These are phyloP conservation scores for Zaprionus nigranus DNA, from an alignment of 1,140 invertebrate species.

Conservation along the genomic window DNA sequence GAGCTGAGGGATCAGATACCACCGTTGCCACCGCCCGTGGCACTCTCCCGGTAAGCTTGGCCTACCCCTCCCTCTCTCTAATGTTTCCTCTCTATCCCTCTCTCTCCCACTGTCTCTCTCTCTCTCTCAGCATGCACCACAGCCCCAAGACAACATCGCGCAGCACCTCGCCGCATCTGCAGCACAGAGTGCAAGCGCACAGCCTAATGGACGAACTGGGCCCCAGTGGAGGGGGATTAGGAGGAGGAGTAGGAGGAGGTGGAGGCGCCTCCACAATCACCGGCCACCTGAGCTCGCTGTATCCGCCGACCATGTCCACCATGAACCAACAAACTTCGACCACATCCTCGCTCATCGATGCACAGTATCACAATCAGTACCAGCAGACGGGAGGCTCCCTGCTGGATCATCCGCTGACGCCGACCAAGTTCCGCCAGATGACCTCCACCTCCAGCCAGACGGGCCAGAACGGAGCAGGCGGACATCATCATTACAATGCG, in stretches of 20 bases:
- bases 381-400: conserved; percentile 81
- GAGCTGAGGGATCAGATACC: conserved; percentile 88
- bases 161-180: conserved; percentile 82
- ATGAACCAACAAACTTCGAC: conserved; percentile 83
- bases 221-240: conserved; percentile 16
- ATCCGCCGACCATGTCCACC: conserved; percentile 81
- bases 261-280: conserved; percentile 73
- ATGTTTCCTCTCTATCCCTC: background rate
- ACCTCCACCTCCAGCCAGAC: conserved; percentile 78
- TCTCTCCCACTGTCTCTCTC: background rate
- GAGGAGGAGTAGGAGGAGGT: conserved; percentile 37
- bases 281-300: conserved; percentile 75
- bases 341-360: conserved; percentile 79
- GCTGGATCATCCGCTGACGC: conserved; percentile 81
- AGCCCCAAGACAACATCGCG: conserved; percentile 84
- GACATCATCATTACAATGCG: conserved; percentile 35
- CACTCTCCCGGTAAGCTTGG: conserved; percentile 83
- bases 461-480: conserved; percentile 54
- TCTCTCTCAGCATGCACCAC: conserved; percentile 70
- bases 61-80: background rate
- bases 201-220: conserved; percentile 80
- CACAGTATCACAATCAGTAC: conserved; percentile 83
- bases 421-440: conserved; percentile 80
- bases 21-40: conserved; percentile 84
- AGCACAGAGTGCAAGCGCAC: conserved; percentile 79